Percentiles rank a stretch among this genome's conserved stretches.
phyloP scores from a whole-genome alignment of 2,113 vertebrate genomes.

The Tor tambroides region DNA sequence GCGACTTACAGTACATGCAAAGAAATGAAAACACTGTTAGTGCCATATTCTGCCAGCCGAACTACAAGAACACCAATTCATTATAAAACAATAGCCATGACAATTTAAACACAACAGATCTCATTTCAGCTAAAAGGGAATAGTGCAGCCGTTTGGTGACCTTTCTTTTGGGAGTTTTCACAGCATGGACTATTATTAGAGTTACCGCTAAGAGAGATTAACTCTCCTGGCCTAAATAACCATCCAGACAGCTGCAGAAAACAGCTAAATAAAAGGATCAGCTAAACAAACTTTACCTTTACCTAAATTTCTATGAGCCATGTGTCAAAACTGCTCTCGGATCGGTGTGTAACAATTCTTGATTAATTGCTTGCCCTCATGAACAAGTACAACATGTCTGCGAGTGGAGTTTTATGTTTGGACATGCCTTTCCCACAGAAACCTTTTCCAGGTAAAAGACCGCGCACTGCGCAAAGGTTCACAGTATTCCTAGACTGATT shows the following conservation, averaged over 20 bases:
- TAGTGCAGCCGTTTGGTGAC: neutral
- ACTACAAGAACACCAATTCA: neutral
- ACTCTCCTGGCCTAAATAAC: slow-evolving; percentile 50
- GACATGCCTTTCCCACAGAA: slow-evolving; percentile 15
- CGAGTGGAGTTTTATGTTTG: neutral
- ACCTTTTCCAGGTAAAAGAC: slow-evolving; percentile 20
- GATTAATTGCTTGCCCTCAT: neutral
- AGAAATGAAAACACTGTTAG: neutral
- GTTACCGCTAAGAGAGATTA: slow-evolving; percentile 45
- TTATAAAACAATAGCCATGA: slow-evolving; percentile 2
- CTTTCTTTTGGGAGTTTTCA: slow-evolving; percentile 14
- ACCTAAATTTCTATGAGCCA: neutral
- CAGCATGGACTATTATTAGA: slow-evolving; percentile 47
- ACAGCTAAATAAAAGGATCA: slow-evolving; percentile 27
- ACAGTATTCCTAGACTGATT: slow-evolving; percentile 15
- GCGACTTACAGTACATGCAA: no score
- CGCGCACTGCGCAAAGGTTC: neutral
- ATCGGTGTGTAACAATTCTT: neutral
- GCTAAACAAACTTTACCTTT: neutral
- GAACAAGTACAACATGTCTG: neutral
- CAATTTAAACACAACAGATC: neutral
- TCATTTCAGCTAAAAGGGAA: neutral
- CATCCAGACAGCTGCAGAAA: slow-evolving; percentile 18
- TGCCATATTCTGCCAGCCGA: neutral
- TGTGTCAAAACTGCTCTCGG: neutral